phyloP scores from a whole-genome alignment of 2,888 invertebrate species.

The Standfussiana lucernea region DNA sequence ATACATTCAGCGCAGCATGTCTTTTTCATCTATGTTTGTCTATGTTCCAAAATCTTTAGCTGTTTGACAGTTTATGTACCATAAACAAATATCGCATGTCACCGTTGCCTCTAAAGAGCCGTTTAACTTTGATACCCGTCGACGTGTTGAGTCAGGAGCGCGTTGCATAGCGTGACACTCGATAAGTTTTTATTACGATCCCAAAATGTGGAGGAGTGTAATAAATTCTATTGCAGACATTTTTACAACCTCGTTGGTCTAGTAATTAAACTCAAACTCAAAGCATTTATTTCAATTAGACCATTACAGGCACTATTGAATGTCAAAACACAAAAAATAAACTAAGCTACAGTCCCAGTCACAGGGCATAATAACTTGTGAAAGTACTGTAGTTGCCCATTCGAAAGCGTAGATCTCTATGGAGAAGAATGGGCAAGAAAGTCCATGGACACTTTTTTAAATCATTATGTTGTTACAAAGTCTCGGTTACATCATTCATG shows the following conservation, averaged over 20 bases:
- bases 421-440: too few relatives aligned
- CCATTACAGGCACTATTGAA: too few relatives aligned
- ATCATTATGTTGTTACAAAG: too few relatives aligned
- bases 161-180: constrained; percentile 45
- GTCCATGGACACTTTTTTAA: too few relatives aligned
- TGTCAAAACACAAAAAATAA: too few relatives aligned
- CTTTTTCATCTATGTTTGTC: not conserved
- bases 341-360: too few relatives aligned
- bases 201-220: not conserved
- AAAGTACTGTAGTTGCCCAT: too few relatives aligned
- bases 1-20: not conserved
- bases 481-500: too few relatives aligned
- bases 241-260: not conserved
- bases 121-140: constrained; percentile 28
- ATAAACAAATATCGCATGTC: constrained; percentile 33
- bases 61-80: not conserved
- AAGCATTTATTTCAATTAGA: too few relatives aligned
- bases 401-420: too few relatives aligned
- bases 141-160: constrained; percentile 8
- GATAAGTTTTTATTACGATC: constrained; percentile 40
- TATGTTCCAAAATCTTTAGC: not conserved
- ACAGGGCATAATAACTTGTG: too few relatives aligned
- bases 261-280: too few relatives aligned
- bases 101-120: not conserved
- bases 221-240: not conserved